Evolutionary conservation across 2,797 vertebrate genomes (phyloP).

Genomic region (Alectoris magna): DNA sequence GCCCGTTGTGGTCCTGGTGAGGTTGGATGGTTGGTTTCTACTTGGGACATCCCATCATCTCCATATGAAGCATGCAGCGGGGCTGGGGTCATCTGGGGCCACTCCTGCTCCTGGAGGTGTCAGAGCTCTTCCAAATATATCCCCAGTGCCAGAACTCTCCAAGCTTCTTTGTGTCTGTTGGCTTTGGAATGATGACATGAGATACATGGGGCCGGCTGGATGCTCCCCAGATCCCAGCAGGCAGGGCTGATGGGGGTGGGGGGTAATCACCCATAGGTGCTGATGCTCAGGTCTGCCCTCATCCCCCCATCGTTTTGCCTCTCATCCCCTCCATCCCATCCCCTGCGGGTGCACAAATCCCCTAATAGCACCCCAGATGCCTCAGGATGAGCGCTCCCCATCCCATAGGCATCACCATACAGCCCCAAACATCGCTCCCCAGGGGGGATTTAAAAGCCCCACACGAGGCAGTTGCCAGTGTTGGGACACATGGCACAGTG

Average conservation of each 20-base stretch:
- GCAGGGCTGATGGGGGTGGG: neutral
- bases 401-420: neutral
- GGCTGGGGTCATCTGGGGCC: neutral
- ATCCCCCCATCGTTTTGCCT: no score
- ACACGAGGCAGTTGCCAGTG: accelerated
- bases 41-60: no score
- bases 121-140: neutral
- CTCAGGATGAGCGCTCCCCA: neutral
- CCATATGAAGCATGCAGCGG: neutral
- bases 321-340: accelerated
- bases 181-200: neutral
- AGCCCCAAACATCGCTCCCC: neutral
- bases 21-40: neutral
- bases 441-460: neutral
- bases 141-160: neutral
- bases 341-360: neutral
- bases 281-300: neutral
- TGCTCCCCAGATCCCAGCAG: neutral
- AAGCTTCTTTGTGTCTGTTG: neutral
- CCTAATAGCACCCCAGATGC: neutral
- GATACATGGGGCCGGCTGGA: neutral
- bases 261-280: neutral
- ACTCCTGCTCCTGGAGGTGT: neutral
- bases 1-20: accelerated
- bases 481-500: neutral